A percentile compares a stretch with the other conserved stretches of the same genome.
phyloP scores from a whole-genome alignment of 2,888 invertebrate genomes.

The Scrobipalpa costella region DNA sequence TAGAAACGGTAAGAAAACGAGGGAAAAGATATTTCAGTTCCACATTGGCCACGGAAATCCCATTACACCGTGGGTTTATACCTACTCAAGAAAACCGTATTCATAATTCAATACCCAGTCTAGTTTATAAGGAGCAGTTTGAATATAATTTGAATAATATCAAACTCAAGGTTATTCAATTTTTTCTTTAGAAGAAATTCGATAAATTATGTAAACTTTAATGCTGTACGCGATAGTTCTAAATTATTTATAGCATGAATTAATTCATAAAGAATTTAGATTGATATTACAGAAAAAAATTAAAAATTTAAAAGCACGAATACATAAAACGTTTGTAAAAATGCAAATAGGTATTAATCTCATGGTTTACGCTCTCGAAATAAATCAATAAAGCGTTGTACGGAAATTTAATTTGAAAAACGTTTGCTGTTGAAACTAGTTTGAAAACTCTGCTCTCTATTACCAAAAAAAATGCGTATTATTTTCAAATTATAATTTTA shows the following conservation, averaged over 20 bases:
- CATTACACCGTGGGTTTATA: constrained; percentile 24
- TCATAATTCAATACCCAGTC: constrained; percentile 28
- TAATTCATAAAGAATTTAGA: neutral
- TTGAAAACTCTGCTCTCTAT: neutral
- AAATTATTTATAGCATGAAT: neutral
- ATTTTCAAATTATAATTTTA: too few relatives aligned
- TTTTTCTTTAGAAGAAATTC: constrained; percentile 7
- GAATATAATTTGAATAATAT: constrained; percentile 27
- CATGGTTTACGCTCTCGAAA: neutral
- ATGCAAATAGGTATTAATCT: neutral
- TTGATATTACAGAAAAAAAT: neutral
- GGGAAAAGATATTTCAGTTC: constrained; percentile 15
- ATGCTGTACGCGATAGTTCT: neutral
- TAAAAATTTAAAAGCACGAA: neutral
- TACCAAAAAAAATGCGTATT: too few relatives aligned
- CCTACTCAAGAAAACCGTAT: constrained; percentile 27
- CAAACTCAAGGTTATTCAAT: constrained; percentile 22
- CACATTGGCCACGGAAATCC: constrained; percentile 18
- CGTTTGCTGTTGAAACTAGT: neutral
- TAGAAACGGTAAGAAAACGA: neutral
- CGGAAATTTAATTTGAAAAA: neutral
- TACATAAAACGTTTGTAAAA: neutral
- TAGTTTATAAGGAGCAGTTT: constrained; percentile 27
- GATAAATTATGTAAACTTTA: constrained; percentile 21
- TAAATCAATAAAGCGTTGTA: neutral